A percentile compares a stretch with the other conserved stretches of the same genome.
Evolutionary conservation across 1,140 invertebrate species (phyloP).

Genomic region (Oscheius sp.): DNA sequence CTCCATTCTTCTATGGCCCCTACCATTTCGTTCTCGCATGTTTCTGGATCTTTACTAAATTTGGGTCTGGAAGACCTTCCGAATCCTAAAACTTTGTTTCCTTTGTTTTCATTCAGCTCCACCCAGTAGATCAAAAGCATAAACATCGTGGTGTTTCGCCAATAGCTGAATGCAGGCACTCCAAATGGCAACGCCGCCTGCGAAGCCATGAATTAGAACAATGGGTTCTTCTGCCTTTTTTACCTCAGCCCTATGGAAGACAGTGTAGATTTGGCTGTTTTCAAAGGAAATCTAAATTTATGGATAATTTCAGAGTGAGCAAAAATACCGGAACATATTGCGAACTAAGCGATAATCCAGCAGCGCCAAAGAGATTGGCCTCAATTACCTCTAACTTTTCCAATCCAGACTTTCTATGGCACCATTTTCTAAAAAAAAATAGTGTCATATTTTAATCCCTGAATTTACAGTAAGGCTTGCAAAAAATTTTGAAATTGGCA

Average conservation of each 20-base stretch:
- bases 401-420: constrained; percentile 10
- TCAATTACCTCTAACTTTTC: constrained; percentile 20
- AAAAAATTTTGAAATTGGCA: no score
- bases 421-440: constrained; percentile 6
- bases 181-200: constrained; percentile 88
- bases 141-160: constrained; percentile 76
- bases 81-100: constrained; percentile 70
- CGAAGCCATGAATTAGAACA: constrained; percentile 87
- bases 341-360: not conserved
- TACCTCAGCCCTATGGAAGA: constrained; percentile 29
- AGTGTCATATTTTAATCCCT: not conserved
- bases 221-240: constrained; percentile 67
- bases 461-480: no score
- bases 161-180: constrained; percentile 78
- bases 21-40: constrained; percentile 84
- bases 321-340: constrained; percentile 11
- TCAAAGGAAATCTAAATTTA: constrained; percentile 46
- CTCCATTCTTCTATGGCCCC: constrained; percentile 91
- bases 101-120: no score
- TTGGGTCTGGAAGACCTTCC: constrained; percentile 82
- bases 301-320: not conserved
- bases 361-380: constrained; percentile 1
- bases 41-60: constrained; percentile 75
- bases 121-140: constrained; percentile 83
- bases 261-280: constrained; percentile 48